A percentile compares a stretch with the other conserved stretches of the same genome.
phyloP scores from a whole-genome alignment of 2,888 invertebrate genomes.

The Agrochola macilenta region DNA sequence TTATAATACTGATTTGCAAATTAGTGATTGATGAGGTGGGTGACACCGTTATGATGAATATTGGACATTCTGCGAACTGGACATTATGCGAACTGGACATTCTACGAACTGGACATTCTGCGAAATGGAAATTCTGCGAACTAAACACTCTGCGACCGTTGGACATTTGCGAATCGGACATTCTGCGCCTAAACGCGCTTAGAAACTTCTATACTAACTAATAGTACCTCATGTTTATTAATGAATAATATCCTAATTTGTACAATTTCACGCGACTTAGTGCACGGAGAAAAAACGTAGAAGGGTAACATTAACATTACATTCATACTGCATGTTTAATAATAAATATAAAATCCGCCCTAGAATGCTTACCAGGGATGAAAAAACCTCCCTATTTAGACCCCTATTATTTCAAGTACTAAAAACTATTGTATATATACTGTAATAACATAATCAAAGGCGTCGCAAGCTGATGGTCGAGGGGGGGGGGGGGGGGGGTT shows the following conservation, averaged over 20 bases:
- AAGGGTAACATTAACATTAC: constrained; percentile 85
- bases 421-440: neutral
- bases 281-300: constrained; percentile 90
- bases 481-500: no score
- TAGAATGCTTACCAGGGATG: constrained; percentile 50
- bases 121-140: no score
- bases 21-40: no score
- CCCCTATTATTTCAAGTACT: neutral
- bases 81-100: no score
- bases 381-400: constrained; percentile 6
- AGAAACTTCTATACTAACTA: neutral
- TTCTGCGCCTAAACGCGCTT: neutral
- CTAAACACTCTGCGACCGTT: no score
- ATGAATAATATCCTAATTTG: constrained; percentile 35
- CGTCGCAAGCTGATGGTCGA: no score
- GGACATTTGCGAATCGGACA: no score
- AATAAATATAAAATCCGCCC: constrained; percentile 11
- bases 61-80: no score
- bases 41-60: no score
- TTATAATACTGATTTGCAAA: no score
- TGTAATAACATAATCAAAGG: neutral
- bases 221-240: constrained; percentile 3
- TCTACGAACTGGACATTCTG: no score
- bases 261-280: constrained; percentile 82
- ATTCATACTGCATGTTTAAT: constrained; percentile 56